Base-by-base conservation (phyloP, 2,797 vertebrate species). In the Okamejei kenojei region DNA sequence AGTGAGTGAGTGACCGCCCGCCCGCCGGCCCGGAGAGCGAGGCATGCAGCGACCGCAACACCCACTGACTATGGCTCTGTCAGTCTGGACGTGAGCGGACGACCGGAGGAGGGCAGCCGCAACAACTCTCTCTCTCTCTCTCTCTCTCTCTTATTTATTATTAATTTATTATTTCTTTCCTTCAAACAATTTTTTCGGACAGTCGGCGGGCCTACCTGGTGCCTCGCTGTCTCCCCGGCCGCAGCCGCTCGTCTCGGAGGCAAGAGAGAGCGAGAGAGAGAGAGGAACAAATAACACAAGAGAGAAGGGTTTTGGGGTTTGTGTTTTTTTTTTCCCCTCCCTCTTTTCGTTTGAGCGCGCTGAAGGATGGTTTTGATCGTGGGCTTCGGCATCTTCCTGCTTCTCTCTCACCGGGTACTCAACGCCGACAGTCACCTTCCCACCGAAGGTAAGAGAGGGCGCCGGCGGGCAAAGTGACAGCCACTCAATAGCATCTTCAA, bases 331-430 rank as follows among this genome's bases (percentile, higher is more conserved):
- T n/a, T n/a, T n/a, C n/a, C n/a, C 4, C 3, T 45, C 45, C 45
- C 45, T 45, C 45, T 45, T 45, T 45, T 4, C 45, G 45, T 45
- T 45, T 45, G 45, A 45, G 45, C 45, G 81, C 45, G 0, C 1
- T 68, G 84, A 88, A 88, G 84, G 71, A 92, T 92, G 90, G 76
- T 26, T 74, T 73, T 73, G 90, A 92, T 23, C 68, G 90, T 92
- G 90, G 45, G 26, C 73, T 74, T 92, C 68, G n/a, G 90, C 71
- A 7, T 92, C 71, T 92, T n/a, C 38, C 38, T 92, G 35, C 90
- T 92, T 45, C 90, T 92, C 11, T 92, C 68, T 17, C 19, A 74
- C 21, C 90, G 71, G 65, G 9, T 92, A 8, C 71, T 92, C 90
- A 21, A 23, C 90, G 23, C 90, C 68, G 90, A 38, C 3, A 74